These are phyloP conservation scores for Calypte anna DNA, from an alignment of 2,113 vertebrate genomes.

Conservation along the genomic window DNA sequence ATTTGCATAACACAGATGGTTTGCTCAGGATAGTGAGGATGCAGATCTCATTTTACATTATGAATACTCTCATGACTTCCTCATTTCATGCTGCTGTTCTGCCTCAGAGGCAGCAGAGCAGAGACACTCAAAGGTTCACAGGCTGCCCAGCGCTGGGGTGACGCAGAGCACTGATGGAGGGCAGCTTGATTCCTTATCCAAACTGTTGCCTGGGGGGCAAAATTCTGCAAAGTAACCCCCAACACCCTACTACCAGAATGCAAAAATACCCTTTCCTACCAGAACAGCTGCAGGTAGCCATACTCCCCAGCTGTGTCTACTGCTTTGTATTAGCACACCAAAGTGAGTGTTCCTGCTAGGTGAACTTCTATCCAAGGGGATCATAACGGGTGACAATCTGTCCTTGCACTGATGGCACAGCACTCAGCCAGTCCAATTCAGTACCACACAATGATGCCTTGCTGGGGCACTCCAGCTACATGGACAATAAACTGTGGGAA, in stretches of 20 bases:
- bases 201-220: not conserved
- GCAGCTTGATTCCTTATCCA: not conserved
- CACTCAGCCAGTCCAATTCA: not conserved
- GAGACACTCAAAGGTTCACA: not conserved
- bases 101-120: not conserved
- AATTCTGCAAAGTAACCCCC: not conserved
- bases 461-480: not conserved
- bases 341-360: not conserved
- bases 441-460: not conserved
- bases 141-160: not conserved
- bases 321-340: not conserved
- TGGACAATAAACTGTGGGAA: not conserved
- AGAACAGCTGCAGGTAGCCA: not conserved
- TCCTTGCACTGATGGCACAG: not conserved
- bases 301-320: not conserved
- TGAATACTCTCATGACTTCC: not conserved
- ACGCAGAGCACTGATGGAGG: not conserved
- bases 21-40: not conserved
- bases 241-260: not conserved
- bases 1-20: not conserved
- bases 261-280: not conserved
- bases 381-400: not conserved
- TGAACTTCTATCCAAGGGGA: not conserved
- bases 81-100: not conserved
- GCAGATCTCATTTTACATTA: not conserved